phyloP scores from a whole-genome alignment of 30 jellyfish, hydroid and myxozoan genomes.

The Chrysaora quinquecirrha region DNA sequence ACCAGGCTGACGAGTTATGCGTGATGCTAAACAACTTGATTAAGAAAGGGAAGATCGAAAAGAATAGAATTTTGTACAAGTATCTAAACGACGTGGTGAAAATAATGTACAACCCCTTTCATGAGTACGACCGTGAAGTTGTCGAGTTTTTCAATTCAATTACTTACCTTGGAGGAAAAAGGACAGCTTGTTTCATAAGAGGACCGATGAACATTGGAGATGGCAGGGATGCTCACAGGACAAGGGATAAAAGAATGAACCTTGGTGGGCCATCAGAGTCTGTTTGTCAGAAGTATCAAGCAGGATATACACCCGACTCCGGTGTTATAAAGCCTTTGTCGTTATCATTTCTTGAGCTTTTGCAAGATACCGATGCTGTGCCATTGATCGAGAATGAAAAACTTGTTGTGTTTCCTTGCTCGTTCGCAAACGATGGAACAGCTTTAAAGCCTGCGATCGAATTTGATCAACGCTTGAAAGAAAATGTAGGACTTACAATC shows the following conservation, averaged over 20 bases:
- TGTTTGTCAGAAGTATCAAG: conserved; percentile 5
- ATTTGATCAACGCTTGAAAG: conserved; percentile 18
- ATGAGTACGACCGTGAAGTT: conserved; percentile 36
- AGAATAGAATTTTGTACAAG: conserved; percentile 14
- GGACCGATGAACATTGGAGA: conserved; percentile 38
- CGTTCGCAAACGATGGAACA: conserved; percentile 44
- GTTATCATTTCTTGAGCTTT: neutral
- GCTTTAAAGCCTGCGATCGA: conserved; percentile 58
- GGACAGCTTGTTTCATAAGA: conserved; percentile 7
- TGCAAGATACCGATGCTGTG: neutral
- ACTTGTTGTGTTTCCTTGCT: conserved; percentile 18
- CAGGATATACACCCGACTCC: conserved; percentile 30
- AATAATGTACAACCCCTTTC: conserved; percentile 9
- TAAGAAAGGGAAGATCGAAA: conserved; percentile 5
- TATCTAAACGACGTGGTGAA: conserved; percentile 27
- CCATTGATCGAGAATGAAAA: conserved; percentile 1
- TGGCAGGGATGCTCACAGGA: conserved; percentile 17
- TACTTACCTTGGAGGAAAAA: conserved; percentile 33
- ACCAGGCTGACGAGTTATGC: conserved; percentile 27
- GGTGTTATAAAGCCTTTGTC: conserved; percentile 14
- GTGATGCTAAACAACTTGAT: conserved; percentile 10
- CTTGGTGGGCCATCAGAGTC: conserved; percentile 55
- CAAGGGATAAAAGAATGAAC: conserved; percentile 22
- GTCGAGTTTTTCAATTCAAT: conserved; percentile 28
- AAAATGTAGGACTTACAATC: conserved; percentile 6